Evolutionary conservation across 2,888 invertebrate species (phyloP).

Genomic region (Coenonympha arcania): DNA sequence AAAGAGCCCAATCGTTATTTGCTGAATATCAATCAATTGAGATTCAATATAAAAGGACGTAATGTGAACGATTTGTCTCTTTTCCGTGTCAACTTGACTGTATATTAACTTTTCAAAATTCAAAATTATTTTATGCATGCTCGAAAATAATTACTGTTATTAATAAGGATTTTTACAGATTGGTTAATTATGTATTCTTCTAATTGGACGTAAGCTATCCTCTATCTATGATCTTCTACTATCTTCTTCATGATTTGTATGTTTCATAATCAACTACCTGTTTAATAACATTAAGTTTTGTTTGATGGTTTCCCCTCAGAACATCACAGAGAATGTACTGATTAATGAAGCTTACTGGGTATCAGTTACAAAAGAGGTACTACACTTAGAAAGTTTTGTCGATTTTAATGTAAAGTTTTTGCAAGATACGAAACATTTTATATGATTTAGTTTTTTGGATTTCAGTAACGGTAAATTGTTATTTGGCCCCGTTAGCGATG

Average conservation of each 20-base stretch:
- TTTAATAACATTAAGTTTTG: constrained; percentile 69
- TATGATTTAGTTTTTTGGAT: constrained; percentile 74
- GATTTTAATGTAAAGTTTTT: constrained; percentile 74
- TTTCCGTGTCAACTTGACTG: constrained; percentile 31
- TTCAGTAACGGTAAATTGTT: constrained; percentile 74
- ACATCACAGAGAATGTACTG: constrained; percentile 96
- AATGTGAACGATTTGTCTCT: constrained; percentile 29
- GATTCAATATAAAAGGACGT: background rate
- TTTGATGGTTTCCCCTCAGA: constrained; percentile 85
- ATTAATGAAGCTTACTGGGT: constrained; percentile 96
- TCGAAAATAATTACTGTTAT: constrained; percentile 43
- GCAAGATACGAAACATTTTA: constrained; percentile 72
- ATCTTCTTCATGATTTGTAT: constrained; percentile 31
- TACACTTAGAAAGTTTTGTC: constrained; percentile 77
- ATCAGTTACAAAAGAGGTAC: constrained; percentile 92
- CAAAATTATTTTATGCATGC: constrained; percentile 54
- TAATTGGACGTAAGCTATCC: constrained; percentile 66
- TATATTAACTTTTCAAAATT: constrained; percentile 43
- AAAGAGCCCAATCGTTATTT: constrained; percentile 20
- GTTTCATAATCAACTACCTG: constrained; percentile 45
- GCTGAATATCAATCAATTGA: constrained; percentile 17
- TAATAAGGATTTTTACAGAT: constrained; percentile 58
- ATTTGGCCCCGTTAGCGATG: constrained; percentile 76
- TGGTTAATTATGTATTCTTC: constrained; percentile 55
- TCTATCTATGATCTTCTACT: constrained; percentile 24